A percentile compares a stretch with the other conserved stretches of the same genome.
phyloP scores from a whole-genome alignment of 2,888 invertebrate genomes.

The Drosophila fungiperda region DNA sequence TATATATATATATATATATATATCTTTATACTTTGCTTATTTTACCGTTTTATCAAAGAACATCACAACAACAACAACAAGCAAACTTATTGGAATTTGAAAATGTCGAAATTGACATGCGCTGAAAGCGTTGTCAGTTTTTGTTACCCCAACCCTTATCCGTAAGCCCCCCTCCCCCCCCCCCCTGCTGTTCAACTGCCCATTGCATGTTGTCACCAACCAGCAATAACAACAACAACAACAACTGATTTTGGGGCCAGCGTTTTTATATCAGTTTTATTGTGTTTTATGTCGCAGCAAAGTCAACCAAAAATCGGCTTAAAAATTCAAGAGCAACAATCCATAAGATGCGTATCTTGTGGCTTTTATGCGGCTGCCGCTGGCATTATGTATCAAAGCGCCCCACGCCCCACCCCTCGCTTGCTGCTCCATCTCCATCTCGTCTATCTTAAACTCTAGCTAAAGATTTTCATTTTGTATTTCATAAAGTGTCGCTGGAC shows the following conservation, averaged over 20 bases:
- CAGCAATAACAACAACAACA: slow-evolving; percentile 22
- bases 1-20: background rate
- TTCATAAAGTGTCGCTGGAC: slow-evolving; percentile 59
- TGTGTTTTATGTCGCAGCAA: slow-evolving; percentile 69
- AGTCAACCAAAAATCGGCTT: slow-evolving; percentile 61
- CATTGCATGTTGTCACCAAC: slow-evolving; percentile 45
- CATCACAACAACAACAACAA: slow-evolving; percentile 30
- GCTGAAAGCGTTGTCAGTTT: slow-evolving; percentile 56
- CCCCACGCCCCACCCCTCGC: background rate
- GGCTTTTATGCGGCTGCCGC: slow-evolving; percentile 59
- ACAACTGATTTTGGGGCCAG: slow-evolving; percentile 1
- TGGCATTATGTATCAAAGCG: slow-evolving; percentile 20
- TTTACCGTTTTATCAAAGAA: slow-evolving; percentile 54
- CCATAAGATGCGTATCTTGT: slow-evolving; percentile 71
- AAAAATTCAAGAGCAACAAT: slow-evolving; percentile 66
- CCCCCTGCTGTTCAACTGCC: background rate
- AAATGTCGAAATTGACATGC: slow-evolving; percentile 72
- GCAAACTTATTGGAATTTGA: slow-evolving; percentile 70
- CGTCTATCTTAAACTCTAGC: slow-evolving; percentile 10
- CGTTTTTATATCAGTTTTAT: slow-evolving; percentile 62
- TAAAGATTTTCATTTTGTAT: slow-evolving; percentile 61
- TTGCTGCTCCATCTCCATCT: background rate
- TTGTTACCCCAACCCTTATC: background rate
- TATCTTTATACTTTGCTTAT: slow-evolving; percentile 30
- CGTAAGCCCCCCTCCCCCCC: background rate